Evolutionary conservation across 2,113 vertebrate genomes (phyloP).

Genomic region (Marmota flaviventris): DNA sequence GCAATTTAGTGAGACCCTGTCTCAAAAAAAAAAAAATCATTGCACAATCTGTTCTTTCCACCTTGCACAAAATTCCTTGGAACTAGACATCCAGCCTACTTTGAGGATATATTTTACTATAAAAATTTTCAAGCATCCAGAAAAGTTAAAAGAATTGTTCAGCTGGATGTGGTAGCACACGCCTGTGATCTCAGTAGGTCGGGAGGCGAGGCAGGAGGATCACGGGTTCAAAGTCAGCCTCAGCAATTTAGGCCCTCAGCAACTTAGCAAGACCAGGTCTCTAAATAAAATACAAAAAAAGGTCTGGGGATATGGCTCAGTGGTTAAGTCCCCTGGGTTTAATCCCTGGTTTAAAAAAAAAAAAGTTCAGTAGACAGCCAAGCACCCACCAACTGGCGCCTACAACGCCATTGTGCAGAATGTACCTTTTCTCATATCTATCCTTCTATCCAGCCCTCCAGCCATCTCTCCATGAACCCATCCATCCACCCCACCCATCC

Average conservation of each 20-base stretch:
- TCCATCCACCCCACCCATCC: background rate
- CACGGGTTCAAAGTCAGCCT: no score
- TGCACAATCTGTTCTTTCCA: background rate
- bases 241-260: no score
- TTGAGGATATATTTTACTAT: background rate
- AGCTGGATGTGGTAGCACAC: no score
- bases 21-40: background rate
- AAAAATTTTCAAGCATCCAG: background rate
- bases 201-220: no score
- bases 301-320: no score
- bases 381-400: background rate
- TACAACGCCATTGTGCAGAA: background rate
- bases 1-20: no score
- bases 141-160: background rate
- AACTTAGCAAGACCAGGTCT: no score
- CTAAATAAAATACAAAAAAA: no score
- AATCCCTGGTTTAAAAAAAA: no score
- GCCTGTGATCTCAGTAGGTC: no score
- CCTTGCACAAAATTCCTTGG: background rate
- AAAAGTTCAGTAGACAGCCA: background rate
- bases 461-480: no score
- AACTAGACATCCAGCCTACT: background rate
- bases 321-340: no score
- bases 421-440: background rate
- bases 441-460: background rate